Percentiles rank a stretch among this genome's conserved stretches.
phyloP scores from a whole-genome alignment of 2,113 vertebrate genomes.

The Procavia capensis region DNA sequence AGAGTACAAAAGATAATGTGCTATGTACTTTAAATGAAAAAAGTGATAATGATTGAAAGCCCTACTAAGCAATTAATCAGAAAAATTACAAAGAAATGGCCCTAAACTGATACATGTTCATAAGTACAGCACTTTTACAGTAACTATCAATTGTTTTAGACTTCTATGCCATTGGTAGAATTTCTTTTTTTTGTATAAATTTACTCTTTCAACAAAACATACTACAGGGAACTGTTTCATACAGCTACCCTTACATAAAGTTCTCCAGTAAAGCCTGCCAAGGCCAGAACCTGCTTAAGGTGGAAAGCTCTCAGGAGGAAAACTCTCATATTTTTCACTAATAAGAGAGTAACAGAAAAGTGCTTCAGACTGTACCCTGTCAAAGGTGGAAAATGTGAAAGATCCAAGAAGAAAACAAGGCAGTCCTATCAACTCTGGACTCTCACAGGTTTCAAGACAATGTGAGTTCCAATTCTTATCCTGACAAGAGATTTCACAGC shows the following conservation, averaged over 20 bases:
- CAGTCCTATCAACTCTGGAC: not conserved
- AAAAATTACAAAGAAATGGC: not conserved
- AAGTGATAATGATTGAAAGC: slow-evolving; percentile 5
- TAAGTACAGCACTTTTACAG: not conserved
- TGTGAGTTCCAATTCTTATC: not conserved
- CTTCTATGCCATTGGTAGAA: not conserved
- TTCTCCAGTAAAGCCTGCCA: not conserved
- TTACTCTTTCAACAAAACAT: not conserved
- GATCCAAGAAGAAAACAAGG: not conserved
- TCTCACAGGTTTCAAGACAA: not conserved
- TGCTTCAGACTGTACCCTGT: not conserved
- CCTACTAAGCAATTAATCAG: not conserved
- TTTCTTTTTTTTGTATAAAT: not conserved
- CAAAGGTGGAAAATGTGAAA: not conserved
- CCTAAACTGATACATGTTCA: not conserved
- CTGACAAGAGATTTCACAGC: slow-evolving; percentile 9
- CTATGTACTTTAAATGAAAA: slow-evolving; percentile 29
- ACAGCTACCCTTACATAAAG: not conserved
- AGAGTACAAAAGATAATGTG: slow-evolving; percentile 17
- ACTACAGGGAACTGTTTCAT: not conserved
- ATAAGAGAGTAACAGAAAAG: not conserved
- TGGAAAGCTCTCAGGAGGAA: not conserved
- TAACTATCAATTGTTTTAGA: not conserved
- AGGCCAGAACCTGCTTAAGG: not conserved
- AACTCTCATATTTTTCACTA: not conserved